A percentile compares a stretch with the other conserved stretches of the same genome.
Conservation (phyloP, 2,888 invertebrate genomes). For the Hermodice carunculata region DNA sequence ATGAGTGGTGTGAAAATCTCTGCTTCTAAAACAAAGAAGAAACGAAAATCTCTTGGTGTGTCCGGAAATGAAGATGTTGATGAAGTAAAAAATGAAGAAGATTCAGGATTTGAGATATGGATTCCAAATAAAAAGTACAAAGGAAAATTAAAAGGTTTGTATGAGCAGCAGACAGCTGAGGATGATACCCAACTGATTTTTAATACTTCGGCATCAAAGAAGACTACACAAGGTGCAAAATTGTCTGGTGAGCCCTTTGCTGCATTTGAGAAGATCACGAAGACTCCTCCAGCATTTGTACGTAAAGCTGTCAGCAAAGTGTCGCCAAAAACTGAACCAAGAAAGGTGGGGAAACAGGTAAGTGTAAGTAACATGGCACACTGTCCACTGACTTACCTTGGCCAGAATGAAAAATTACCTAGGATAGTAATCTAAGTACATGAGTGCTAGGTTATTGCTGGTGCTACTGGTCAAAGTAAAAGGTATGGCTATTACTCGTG, state of each 20-base stretch:
- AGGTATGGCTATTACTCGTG: too few species aligned
- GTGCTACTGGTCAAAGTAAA: too few species aligned
- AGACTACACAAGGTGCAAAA: too few species aligned
- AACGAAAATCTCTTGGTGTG: too few species aligned
- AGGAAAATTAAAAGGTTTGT: constrained; percentile 26
- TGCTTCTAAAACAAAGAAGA: too few species aligned
- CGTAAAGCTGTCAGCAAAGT: constrained; percentile 35
- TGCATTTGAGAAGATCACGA: constrained; percentile 41
- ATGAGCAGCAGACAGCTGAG: constrained; percentile 1
- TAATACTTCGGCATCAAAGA: too few species aligned
- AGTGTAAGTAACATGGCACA: not conserved
- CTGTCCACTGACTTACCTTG: too few species aligned
- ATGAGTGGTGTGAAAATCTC: too few species aligned
- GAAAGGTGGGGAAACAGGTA: constrained; percentile 2
- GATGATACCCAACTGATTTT: not conserved
- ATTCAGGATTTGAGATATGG: constrained; percentile 43
- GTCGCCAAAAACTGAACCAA: constrained; percentile 8
- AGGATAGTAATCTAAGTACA: too few species aligned
- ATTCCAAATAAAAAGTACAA: constrained; percentile 48
- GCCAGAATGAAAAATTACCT: too few species aligned
- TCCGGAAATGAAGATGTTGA: too few species aligned
- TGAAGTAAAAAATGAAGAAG: constrained; percentile 7
- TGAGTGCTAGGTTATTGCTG: too few species aligned
- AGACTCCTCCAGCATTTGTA: constrained; percentile 49
- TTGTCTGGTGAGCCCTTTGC: constrained; percentile 35